Evolutionary conservation across 2,797 vertebrate genomes (phyloP), one percentile per base, ranked within the genome.

Genomic region (Pantherophis alleghaniensis): DNA sequence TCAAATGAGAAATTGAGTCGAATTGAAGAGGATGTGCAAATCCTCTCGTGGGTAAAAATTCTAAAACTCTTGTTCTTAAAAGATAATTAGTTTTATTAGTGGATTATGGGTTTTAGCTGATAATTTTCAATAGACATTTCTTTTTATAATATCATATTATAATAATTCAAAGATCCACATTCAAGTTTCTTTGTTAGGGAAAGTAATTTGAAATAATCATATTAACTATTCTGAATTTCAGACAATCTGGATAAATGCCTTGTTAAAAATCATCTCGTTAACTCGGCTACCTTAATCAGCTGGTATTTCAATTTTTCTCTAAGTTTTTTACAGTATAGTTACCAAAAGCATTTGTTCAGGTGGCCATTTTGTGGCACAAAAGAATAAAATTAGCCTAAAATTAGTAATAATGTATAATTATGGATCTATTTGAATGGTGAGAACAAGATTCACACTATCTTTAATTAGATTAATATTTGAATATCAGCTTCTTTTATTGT

Each of bases 391-490:
- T 26, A 0, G 2, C 87, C 4, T 91, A 37, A 74, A 74, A 74
- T 74, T 74, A 37, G 11, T 93, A 37, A 0, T 59, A n/a, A 0
- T 60, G 83, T 57, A 57, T 63, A 89, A 90, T 86, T 93, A 90
- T 20, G 26, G 53, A 22, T 87, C 5, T 14, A 83, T n/a, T 10
- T 91, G 92, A 90, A 94, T 51, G 83, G 16, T 86, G 87, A 5
- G 9, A 16, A 0, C 14, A 93, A 90, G 32, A 92, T 95, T 92
- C 7, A 37, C 89, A 37, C 16, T 66, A 69, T 74, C 86, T 94
- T 95, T 79, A 94, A 22, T 22, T 94, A 57, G 47, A 89, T n/a
- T 28, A 95, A 93, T 26, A 95, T 42, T 11, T 95, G 93, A 92
- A 91, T 16, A 51, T 89, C 3, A 28, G 42, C 94, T 95, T 91